Percentiles rank a stretch among this genome's conserved stretches.
Conservation (phyloP, 2,797 vertebrate genomes). For the Hyperoplus lanceolatus region DNA sequence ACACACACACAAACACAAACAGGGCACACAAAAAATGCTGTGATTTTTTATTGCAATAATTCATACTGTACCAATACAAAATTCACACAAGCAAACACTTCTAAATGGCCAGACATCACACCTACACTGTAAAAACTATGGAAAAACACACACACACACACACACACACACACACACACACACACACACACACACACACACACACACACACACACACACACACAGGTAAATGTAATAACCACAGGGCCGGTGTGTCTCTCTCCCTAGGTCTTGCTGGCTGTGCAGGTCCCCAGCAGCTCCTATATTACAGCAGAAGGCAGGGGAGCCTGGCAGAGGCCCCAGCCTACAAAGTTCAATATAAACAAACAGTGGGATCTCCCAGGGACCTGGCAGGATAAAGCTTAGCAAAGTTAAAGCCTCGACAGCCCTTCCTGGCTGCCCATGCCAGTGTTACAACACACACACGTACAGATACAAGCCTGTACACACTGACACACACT, state of each 20-base stretch:
- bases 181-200: conserved; percentile 82
- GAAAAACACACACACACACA: conserved; percentile 76
- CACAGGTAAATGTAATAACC: conserved; percentile 91
- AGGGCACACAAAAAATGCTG: conserved; percentile 39
- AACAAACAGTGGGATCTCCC: conserved; percentile 93
- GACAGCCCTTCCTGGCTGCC: conserved; percentile 90
- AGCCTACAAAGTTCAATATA: conserved; percentile 97
- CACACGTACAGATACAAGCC: conserved; percentile 45
- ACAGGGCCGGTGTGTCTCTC: conserved; percentile 85
- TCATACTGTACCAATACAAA: conserved; percentile 57
- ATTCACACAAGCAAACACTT: conserved; percentile 70
- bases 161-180: conserved; percentile 70
- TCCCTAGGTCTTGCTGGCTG: conserved; percentile 86
- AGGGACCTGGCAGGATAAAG: conserved; percentile 95
- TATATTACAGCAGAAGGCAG: conserved; percentile 95
- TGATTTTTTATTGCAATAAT: conserved; percentile 56
- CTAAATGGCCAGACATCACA: conserved; percentile 62
- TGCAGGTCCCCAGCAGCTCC: conserved; percentile 94
- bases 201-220: conserved; percentile 55
- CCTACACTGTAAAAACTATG: conserved; percentile 50
- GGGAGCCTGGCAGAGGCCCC: conserved; percentile 91
- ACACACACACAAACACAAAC: conserved; percentile 14
- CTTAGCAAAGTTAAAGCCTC: conserved; percentile 99
- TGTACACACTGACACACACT: conserved; percentile 32
- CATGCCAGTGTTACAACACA: conserved; percentile 84